phyloP scores from a whole-genome alignment of 2,113 vertebrate genomes.

The Ginglymostoma cirratum region DNA sequence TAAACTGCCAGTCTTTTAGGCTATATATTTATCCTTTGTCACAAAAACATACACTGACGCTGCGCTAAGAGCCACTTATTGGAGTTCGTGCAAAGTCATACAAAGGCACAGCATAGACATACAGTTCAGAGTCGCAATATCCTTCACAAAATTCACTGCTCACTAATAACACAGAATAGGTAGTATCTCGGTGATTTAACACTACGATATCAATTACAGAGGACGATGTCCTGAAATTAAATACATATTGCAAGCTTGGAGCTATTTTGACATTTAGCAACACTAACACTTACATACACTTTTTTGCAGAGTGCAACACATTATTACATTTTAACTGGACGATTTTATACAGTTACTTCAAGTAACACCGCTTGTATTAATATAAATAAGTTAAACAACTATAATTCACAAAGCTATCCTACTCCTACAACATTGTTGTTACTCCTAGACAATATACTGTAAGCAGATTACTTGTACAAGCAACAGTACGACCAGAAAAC shows the following conservation, averaged over 20 bases:
- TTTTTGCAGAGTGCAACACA: conserved; percentile 78
- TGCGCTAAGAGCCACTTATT: conserved; percentile 73
- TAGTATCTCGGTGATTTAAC: conserved; percentile 71
- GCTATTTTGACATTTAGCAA: conserved; percentile 80
- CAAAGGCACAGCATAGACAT: conserved; percentile 85
- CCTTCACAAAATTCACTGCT: conserved; percentile 77
- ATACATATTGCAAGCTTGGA: conserved; percentile 77
- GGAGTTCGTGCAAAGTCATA: conserved; percentile 77
- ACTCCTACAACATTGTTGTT: conserved; percentile 44
- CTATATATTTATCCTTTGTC: conserved; percentile 72
- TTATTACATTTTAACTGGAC: conserved; percentile 71
- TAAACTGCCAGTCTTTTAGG: conserved; percentile 71
- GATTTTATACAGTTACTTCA: conserved; percentile 73
- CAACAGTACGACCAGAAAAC: conserved; percentile 71
- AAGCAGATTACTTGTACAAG: conserved; percentile 77
- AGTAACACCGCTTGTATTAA: conserved; percentile 77
- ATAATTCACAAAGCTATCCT: conserved; percentile 77
- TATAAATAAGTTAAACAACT: conserved; percentile 94
- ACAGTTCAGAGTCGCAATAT: conserved; percentile 73
- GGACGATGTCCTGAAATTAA: conserved; percentile 77
- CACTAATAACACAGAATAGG: conserved; percentile 76
- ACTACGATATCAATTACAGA: conserved; percentile 81
- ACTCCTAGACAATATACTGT: conserved; percentile 78
- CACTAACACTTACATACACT: conserved; percentile 79
- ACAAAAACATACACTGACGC: conserved; percentile 72